Base-by-base conservation (phyloP, 2,113 vertebrate genomes). In the Regulus satrapa region DNA sequence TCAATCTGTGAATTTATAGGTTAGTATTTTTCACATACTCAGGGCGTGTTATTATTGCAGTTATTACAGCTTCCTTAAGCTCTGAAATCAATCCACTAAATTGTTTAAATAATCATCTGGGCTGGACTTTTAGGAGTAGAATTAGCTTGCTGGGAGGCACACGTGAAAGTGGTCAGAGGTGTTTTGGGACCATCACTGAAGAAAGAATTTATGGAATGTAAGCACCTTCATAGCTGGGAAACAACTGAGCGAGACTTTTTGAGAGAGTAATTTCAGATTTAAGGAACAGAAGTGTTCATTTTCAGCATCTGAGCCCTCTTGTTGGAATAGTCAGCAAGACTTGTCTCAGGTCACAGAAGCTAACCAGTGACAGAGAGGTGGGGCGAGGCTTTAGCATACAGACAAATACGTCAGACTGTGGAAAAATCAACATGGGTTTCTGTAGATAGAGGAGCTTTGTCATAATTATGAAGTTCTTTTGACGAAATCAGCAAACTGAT, bases 401-500 rank as follows among this genome's bases (percentile, higher is more conserved):
- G 71, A 75, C 58, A 91, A 62, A 66, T 49, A 71, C 8, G 7
- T 91, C 92, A 94, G 69, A 43, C 58, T 36, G 14, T 36, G 69
- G 87, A 89, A 95, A 81, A 95, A 85, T 91, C 81, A 95, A 89
- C 85, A 68, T 3, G n/a, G 5, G 13, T 10, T 89, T 94, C 68
- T 67, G 56, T 67, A 67, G 69, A 45, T 59, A 85, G 56, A 92
- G 49, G 71, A 94, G 56, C 64, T 78, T 89, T 64, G 73, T 94
- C 84, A 48, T 73, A 85, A 45, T 64, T 64, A 75, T 49, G 18
- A 78, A 78, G 80, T 78, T 81, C 81, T 91, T 91, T 77, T 93
- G 73, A 67, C 5, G 0, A 78, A 89, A 77, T 41, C 69, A 82
- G 52, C 68, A 72, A 82, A 82, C 69, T 72, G 87, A 93, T 95